Conservation (phyloP, 2,888 invertebrate genomes). For the Tetanocera ferruginea region DNA sequence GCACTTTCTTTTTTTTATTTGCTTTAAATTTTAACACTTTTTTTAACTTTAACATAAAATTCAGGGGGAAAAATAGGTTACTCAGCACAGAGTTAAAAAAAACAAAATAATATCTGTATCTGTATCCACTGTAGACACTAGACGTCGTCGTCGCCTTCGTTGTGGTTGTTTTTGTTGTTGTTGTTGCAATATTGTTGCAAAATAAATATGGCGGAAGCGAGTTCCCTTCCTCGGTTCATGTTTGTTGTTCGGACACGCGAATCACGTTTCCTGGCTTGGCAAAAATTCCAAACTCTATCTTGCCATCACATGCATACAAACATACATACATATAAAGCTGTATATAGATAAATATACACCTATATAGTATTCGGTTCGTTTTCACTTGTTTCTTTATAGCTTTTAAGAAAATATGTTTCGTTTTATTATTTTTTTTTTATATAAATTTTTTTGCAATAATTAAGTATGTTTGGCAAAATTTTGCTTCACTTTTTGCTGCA, state of each 20-base stretch:
- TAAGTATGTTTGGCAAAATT: neutral
- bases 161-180: neutral
- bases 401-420: neutral
- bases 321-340: no score
- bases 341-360: neutral
- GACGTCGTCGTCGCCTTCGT: neutral
- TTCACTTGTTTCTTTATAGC: slow-evolving; percentile 33
- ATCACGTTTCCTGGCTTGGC: slow-evolving; percentile 9
- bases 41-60: neutral
- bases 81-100: no score
- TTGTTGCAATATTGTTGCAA: slow-evolving; percentile 44
- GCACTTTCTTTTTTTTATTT: neutral
- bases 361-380: slow-evolving; percentile 12
- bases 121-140: no score
- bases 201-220: slow-evolving; percentile 62
- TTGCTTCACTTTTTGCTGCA: slow-evolving; percentile 11
- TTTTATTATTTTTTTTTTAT: slow-evolving; percentile 16
- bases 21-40: neutral
- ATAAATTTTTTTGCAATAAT: neutral
- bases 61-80: no score
- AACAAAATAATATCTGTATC: no score
- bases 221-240: slow-evolving; percentile 54
- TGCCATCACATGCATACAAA: no score
- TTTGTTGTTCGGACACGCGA: slow-evolving; percentile 35
- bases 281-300: neutral